Evolutionary conservation across 2,113 vertebrate species (phyloP), one percentile per base, ranked within the genome.

Genomic region (Cynoglossus semilaevis): DNA sequence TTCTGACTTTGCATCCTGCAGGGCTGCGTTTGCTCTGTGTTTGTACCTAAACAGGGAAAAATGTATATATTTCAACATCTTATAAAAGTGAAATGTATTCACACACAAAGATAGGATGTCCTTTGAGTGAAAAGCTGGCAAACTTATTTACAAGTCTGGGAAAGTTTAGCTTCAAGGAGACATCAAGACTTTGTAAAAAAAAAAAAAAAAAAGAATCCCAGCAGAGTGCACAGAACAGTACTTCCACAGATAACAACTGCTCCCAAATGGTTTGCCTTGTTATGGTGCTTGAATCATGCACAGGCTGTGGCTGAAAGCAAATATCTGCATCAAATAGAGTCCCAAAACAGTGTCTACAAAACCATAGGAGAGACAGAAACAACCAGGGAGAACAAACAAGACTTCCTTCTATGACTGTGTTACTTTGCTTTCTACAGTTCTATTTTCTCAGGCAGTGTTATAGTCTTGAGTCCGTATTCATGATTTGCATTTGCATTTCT

Each of bases 1-100:
- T 41, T 92, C 88, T 15, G 77, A 66, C 58, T 85, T 90, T 49
- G 85, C 79, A 10, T 91, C 88, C 15, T 78, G 80, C 17, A 91
- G 2, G 14, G 91, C 88, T 0, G 68, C 75, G 35, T 65, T 77
- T 13, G 76, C 88, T 82, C 87, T 84, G 51, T 86, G 76, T 60
- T 87, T 88, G 57, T 88, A 91, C 72, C 90, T 92, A 38, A 47
- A 72, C 43, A 53, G 62, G 16, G 71, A 29, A 46, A 63, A 66
- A 65, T 1, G 65, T 40, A 63, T 46, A 53, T 51, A 37, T 54
- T 15, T 1, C 18, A 73, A 41, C 38, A 13, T 41, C 9, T 4
- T 14, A 45, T 7, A 58, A 36, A 3, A 41, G 2, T 53, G 14
- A n/a, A 15, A 43, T n/a, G 8, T 43, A 63, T 38, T 53, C 17